Evolutionary conservation across 1,140 invertebrate genomes (phyloP).

Genomic region (Apis laboriosa): DNA sequence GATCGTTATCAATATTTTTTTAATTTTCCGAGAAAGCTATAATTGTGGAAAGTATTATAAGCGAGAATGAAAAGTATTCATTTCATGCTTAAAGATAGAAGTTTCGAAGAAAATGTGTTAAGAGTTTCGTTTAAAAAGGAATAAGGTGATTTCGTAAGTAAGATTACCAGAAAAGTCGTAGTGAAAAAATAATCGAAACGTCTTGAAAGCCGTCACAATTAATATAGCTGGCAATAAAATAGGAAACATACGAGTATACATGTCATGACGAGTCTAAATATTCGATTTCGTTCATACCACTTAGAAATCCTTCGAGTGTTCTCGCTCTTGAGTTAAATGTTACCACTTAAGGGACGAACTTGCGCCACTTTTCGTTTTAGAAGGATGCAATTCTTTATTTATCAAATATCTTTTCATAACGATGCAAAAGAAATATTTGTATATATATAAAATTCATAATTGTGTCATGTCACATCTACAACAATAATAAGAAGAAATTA

Average conservation of each 20-base stretch:
- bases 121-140: background rate
- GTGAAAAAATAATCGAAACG: conserved; percentile 42
- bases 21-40: background rate
- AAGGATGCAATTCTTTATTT: background rate
- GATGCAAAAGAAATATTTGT: background rate
- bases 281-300: conserved; percentile 24
- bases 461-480: too few relatives aligned
- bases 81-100: background rate
- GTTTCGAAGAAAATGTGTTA: background rate
- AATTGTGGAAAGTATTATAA: background rate
- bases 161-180: conserved; percentile 1
- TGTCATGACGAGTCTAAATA: conserved; percentile 29
- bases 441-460: background rate
- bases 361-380: background rate
- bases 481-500: too few relatives aligned
- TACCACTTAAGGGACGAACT: conserved; percentile 16
- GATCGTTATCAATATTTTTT: too few relatives aligned
- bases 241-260: conserved; percentile 41
- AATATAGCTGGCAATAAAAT: conserved; percentile 50
- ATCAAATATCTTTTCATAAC: background rate
- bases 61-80: background rate
- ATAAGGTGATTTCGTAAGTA: conserved; percentile 30
- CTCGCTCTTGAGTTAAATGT: conserved; percentile 18
- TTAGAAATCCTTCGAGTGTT: conserved; percentile 30
- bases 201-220: conserved; percentile 27